Base-by-base conservation (phyloP, 2,113 vertebrate genomes). In the Python bivittatus region DNA sequence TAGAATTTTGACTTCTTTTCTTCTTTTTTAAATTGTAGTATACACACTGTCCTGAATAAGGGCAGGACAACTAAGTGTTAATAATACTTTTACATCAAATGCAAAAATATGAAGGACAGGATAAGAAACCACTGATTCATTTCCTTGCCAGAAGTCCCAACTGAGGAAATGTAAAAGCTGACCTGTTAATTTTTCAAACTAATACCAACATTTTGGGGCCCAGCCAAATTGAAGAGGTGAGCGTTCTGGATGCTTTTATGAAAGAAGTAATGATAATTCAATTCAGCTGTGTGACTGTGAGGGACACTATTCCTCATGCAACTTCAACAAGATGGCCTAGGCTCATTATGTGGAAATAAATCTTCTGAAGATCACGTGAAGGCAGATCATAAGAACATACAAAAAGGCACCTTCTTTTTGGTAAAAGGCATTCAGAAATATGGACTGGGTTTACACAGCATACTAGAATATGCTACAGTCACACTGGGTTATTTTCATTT, bases 111-210 rank as follows among this genome's bases (percentile, higher is more conserved):
- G 8, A 29, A 86, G 0, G 58, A 56, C 91, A 90, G 15, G 38
- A 3, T 3, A 93, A 68, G 33, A 48, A 79, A 60, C 6, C 17
- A 5, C n/a, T 27, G 44, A 1, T 91, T 84, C 1, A n/a, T 42
- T 94, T 93, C n/a, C 10, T n/a, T 4, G 1, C 9, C 83, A 90
- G 5, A 87, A 83, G 5, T 64, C 38, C 8, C 2, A 22, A 23
- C 1, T 44, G 90, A 93, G 38, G 22, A 94, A 84, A 93, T 10
- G 0, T 13, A 91, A 38, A 72, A 1, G 11, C 52, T 89, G 57
- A 93, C 25, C 15, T 85, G 88, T 9, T 1, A 84, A 72, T 72
- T 84, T 58, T 25, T 88, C 1, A 94, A 89, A 91, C 42, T 6
- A 4, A 0, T 6, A 48, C 1, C 88, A 92, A 84, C 7, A 27